These are phyloP conservation scores for Archaeoteleia sp. DNA, from an alignment of 2,888 invertebrate species.

Conservation along the genomic window DNA sequence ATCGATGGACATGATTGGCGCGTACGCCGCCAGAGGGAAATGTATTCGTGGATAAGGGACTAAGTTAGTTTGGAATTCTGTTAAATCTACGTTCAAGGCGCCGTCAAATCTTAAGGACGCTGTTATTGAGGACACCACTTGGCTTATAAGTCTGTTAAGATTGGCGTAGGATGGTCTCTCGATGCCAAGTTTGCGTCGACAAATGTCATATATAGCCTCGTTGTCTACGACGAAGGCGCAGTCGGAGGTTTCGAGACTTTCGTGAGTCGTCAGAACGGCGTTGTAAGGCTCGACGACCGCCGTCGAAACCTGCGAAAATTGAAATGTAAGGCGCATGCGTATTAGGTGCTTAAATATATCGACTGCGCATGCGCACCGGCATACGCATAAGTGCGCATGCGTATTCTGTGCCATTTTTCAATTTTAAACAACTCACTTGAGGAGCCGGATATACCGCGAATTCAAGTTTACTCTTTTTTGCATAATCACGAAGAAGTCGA, in stretches of 20 bases:
- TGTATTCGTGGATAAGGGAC: constrained; percentile 81
- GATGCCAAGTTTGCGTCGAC: constrained; percentile 88
- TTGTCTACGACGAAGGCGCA: constrained; percentile 97
- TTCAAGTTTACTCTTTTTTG: constrained; percentile 94
- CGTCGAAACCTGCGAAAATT: constrained; percentile 85
- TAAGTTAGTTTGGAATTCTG: constrained; percentile 92
- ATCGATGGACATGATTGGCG: constrained; percentile 83
- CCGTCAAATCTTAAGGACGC: constrained; percentile 80
- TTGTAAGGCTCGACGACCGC: constrained; percentile 97
- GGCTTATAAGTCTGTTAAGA: constrained; percentile 87
- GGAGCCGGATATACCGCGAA: constrained; percentile 97
- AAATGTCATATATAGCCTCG: constrained; percentile 96
- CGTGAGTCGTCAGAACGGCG: constrained; percentile 92
- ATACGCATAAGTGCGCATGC: too few relatives aligned
- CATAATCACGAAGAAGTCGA: constrained; percentile 92
- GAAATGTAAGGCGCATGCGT: too few relatives aligned
- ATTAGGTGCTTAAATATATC: too few relatives aligned
- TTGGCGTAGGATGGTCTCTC: constrained; percentile 90
- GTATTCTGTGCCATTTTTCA: too few relatives aligned
- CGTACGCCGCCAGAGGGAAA: constrained; percentile 82
- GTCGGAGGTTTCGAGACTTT: constrained; percentile 89
- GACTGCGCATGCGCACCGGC: too few relatives aligned
- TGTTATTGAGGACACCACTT: constrained; percentile 79
- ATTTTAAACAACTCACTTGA: too few relatives aligned
- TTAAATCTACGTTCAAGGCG: constrained; percentile 89